Evolutionary conservation across 2,888 invertebrate genomes (phyloP).

Genomic region (Erebia aethiops): DNA sequence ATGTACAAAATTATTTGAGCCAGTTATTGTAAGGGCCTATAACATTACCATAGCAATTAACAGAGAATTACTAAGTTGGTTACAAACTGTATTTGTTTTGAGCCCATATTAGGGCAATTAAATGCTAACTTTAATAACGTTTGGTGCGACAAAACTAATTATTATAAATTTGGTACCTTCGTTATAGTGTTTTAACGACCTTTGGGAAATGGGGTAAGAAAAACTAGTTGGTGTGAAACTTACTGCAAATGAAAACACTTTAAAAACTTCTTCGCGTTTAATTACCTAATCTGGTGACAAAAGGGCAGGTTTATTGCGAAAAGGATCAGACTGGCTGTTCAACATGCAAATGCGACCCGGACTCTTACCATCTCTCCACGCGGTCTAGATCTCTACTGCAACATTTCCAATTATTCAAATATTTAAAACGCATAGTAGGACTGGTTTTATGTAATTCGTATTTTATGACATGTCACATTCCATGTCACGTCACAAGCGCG

Average conservation of each 20-base stretch:
- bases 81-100: conserved; percentile 49
- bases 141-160: conserved; percentile 27
- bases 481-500: not conserved
- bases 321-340: too few species aligned
- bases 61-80: conserved; percentile 57
- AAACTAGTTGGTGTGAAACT: too few species aligned
- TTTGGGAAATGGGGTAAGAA: not conserved
- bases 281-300: too few species aligned
- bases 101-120: conserved; percentile 46
- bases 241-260: too few species aligned
- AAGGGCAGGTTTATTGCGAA: too few species aligned
- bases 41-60: conserved; percentile 54
- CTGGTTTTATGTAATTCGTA: not conserved
- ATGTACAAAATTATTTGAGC: conserved; percentile 52
- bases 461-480: not conserved
- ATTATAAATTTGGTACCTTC: not conserved
- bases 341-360: too few species aligned
- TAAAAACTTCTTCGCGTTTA: too few species aligned
- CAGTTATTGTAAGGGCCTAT: conserved; percentile 56
- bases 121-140: conserved; percentile 44
- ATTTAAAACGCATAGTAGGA: not conserved
- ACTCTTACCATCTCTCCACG: too few species aligned
- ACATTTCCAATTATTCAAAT: too few species aligned
- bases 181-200: not conserved
- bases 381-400: too few species aligned